phyloP scores from a whole-genome alignment of 2,113 vertebrate species.

The Sclerurus mexicanus region DNA sequence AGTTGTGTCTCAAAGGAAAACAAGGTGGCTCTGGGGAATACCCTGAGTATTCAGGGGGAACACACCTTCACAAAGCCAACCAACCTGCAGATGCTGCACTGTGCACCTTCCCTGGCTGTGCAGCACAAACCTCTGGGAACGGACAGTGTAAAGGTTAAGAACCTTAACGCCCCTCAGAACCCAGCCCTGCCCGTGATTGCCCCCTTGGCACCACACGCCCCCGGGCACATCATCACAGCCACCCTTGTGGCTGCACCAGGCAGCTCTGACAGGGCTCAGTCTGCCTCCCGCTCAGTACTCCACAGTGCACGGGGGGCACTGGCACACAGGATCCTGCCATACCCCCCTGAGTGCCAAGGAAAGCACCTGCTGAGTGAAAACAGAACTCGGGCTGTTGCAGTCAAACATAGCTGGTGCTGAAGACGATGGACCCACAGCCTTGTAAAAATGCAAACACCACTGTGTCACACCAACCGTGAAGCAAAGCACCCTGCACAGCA shows the following conservation, averaged over 20 bases:
- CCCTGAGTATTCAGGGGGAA: background rate
- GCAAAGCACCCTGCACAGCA: background rate
- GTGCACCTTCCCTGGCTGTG: background rate
- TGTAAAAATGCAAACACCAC: background rate
- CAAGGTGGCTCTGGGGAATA: too few species aligned
- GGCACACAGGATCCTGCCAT: background rate
- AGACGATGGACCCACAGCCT: background rate
- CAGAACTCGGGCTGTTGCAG: background rate
- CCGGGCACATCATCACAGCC: too few species aligned
- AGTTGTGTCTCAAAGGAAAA: background rate
- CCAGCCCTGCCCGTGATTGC: background rate
- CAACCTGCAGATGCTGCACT: background rate
- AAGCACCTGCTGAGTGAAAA: background rate
- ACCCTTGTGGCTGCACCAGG: too few species aligned
- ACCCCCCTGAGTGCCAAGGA: background rate
- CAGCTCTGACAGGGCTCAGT: too few species aligned
- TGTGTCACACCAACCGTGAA: fast-evolving
- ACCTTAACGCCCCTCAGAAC: fast-evolving
- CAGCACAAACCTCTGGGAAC: background rate
- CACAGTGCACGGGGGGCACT: background rate
- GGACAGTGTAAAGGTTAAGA: background rate
- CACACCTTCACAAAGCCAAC: too few species aligned
- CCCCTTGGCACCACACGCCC: too few species aligned
- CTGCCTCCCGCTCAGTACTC: background rate
- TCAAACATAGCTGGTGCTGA: too few species aligned